Base-by-base conservation (phyloP, 2,888 invertebrate species). In the Drosophila picticornis region DNA sequence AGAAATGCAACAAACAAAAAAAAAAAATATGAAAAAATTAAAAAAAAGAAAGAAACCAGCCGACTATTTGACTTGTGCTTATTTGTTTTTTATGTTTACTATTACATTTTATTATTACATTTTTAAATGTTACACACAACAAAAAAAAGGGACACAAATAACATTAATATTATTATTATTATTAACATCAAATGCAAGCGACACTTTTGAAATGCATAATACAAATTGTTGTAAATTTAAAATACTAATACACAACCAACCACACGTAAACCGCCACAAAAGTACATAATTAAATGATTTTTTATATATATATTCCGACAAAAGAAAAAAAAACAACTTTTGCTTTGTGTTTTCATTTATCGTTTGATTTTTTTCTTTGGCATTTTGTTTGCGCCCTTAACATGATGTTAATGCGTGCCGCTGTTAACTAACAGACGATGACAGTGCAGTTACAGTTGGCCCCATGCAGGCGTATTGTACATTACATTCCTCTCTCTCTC, bases 41-140 rank as follows among this genome's bases (percentile, higher is more conserved):
- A 48, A n/a, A 58, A 52, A 27, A 58, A 2, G 0, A 11, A 50
- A 50, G 48, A 59, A 66, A 57, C 29, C 73, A 68, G 62, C 66
- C 64, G 61, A 77, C 77, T 77, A 72, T 72, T 76, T 65, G 70
- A 74, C 77, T 80, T 84, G 76, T 84, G 78, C 80, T 79, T 84
- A 75, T 81, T 84, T 83, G 80, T 84, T 88, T 88, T 79, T 84
- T 83, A 86, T 84, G 78, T 86, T 86, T 72, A 79, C 76, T 82
- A 75, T 81, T 76, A 58, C 51, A 62, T 38, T 67, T 80, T 88
- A 73, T 82, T 82, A 83, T 82, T 82, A 82, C 84, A 73, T 82
- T 84, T 80, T 80, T 75, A 89, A 84, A 87, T 89, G 89, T 89
- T 85, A 80, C 77, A 80, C 75, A 72, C 64, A 38, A 79, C 79